These are phyloP conservation scores for Paralvinella palmiformis DNA, from an alignment of 1,140 invertebrate species.

Conservation along the genomic window DNA sequence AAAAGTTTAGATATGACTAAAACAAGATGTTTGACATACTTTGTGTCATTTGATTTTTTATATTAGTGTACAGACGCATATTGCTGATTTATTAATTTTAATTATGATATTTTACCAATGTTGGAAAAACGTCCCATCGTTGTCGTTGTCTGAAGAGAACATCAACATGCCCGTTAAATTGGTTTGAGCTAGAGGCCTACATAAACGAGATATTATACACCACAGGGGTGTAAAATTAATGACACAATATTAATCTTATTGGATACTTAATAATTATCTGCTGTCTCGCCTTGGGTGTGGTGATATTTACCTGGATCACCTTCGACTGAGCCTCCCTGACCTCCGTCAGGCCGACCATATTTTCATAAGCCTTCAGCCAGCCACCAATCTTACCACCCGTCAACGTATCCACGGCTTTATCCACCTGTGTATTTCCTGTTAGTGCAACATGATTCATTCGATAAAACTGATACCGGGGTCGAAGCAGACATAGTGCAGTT, in stretches of 20 bases:
- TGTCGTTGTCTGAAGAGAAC: background rate
- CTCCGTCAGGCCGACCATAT: constrained; percentile 50
- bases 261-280: background rate
- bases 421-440: background rate
- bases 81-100: too few species aligned
- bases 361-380: constrained; percentile 49
- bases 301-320: constrained; percentile 49
- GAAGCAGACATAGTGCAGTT: too few species aligned
- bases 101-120: too few species aligned
- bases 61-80: too few species aligned
- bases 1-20: too few species aligned
- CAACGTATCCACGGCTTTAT: background rate
- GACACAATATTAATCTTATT: background rate
- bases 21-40: too few species aligned
- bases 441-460: background rate
- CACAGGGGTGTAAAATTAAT: background rate
- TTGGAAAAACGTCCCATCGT: too few species aligned
- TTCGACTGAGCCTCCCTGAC: constrained; percentile 49
- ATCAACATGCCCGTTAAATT: background rate
- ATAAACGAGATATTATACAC: background rate
- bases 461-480: too few species aligned
- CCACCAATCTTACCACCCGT: background rate
- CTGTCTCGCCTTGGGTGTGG: background rate
- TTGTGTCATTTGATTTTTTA: too few species aligned
- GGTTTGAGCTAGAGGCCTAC: background rate